Base-by-base conservation (phyloP, 2,113 vertebrate genomes). In the Salminus brasiliensis region DNA sequence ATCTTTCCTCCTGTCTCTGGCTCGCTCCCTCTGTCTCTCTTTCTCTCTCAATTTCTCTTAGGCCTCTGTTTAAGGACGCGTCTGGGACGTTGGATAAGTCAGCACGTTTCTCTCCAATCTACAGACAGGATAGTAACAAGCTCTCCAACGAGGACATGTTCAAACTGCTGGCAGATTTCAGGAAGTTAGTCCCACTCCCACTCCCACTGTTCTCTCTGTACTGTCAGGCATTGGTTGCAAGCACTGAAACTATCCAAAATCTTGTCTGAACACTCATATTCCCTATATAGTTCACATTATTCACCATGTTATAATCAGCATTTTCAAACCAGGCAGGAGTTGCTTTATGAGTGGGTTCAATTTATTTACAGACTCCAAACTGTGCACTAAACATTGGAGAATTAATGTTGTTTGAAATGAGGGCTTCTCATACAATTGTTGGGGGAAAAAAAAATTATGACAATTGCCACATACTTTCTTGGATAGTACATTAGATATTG, bases 121-220 rank as follows among this genome's bases (percentile, higher is more conserved):
- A 97, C 91, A 92, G 95, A 83, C 98, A 99, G 87, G 98, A 99
- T 87, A 94, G 95, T 92, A 99, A 96, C 92, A 99, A 99, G 79
- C 94, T 99, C 55, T 98, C 96, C 76, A 97, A 98, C 12, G 98
- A 99, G 3, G 97, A 99, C 84, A 93, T 98, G 96, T 92, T 99
- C 83, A 99, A 97, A 90, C 90, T 97, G 52, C 93, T 99, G 75
- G 94, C 95, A 21, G 98, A 99, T 90, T 98, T 98, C 91, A 95
- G 94, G 79, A 99, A 99, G 97, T 99, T 84, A 95, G 97, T 96
- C 9, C 53, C 53, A 55, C 8, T 36, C 65, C 53, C 53, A 55
- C 8, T 36, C 65, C 45, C 32, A 55, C 2, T 36, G 53, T 18
- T 29, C 43, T 32, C 4, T 45, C n/a, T 29, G 5, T 67, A 3